Percentiles rank a stretch among this genome's conserved stretches.
phyloP scores from a whole-genome alignment of 2,797 vertebrate genomes.

The Mycteria americana region DNA sequence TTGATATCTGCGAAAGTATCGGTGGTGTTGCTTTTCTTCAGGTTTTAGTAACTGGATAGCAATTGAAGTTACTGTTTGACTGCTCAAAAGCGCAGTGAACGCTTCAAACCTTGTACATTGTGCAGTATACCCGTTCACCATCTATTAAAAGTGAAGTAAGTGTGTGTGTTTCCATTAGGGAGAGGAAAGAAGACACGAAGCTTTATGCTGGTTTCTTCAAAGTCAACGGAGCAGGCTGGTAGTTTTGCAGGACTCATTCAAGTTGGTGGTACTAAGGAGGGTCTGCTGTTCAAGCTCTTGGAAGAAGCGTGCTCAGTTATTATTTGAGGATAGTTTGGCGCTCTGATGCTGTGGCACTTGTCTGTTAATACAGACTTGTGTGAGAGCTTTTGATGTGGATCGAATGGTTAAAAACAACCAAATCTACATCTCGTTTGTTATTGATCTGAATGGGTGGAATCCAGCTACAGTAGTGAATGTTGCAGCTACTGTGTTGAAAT shows the following conservation, averaged over 20 bases:
- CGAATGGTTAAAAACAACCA: neutral
- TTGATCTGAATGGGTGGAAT: neutral
- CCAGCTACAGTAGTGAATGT: neutral
- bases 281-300: neutral
- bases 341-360: neutral
- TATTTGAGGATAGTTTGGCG: neutral
- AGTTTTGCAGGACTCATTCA: neutral
- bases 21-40: neutral
- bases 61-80: neutral
- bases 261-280: neutral
- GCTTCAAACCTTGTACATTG: fast-evolving
- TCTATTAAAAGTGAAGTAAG: neutral
- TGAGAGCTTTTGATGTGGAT: neutral
- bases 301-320: fast-evolving
- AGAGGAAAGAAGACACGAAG: neutral
- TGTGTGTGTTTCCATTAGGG: neutral
- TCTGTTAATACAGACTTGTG: neutral
- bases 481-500: neutral
- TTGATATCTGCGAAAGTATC: neutral
- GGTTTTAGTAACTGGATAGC: neutral
- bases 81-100: fast-evolving
- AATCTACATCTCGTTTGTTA: neutral
- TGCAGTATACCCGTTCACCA: fast-evolving
- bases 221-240: neutral
- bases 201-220: neutral